A percentile compares a stretch with the other conserved stretches of the same genome.
phyloP scores from a whole-genome alignment of 2,888 invertebrate genomes.

The Eupithecia inturbata region DNA sequence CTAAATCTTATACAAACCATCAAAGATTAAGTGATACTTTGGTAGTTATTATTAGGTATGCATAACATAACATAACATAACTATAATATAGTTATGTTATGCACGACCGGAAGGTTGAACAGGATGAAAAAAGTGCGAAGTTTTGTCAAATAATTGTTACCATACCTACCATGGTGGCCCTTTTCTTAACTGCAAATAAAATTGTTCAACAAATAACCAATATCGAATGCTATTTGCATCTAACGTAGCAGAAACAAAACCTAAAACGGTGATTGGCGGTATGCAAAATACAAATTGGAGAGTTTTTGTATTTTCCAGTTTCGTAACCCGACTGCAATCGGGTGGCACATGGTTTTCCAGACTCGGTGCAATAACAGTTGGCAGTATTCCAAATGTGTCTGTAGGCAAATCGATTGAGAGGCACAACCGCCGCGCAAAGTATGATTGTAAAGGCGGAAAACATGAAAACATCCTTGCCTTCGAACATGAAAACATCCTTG shows the following conservation, averaged over 20 bases:
- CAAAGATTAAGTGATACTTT: too few relatives aligned
- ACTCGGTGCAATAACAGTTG: conserved; percentile 76
- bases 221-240: conserved; percentile 3
- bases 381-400: conserved; percentile 73
- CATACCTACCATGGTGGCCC: background rate
- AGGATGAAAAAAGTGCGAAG: too few relatives aligned
- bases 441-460: conserved; percentile 44
- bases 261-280: conserved; percentile 20
- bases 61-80: too few relatives aligned
- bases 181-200: background rate
- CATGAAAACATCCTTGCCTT: conserved; percentile 32
- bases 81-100: too few relatives aligned
- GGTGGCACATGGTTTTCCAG: conserved; percentile 36
- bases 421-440: conserved; percentile 42
- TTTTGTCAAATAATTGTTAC: background rate
- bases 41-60: too few relatives aligned
- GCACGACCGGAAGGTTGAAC: too few relatives aligned
- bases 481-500: conserved; percentile 34
- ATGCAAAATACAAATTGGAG: conserved; percentile 18
- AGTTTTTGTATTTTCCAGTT: conserved; percentile 40
- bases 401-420: conserved; percentile 73
- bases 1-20: too few relatives aligned
- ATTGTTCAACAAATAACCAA: background rate
- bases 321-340: conserved; percentile 56
- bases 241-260: conserved; percentile 15